Conservation (phyloP, 2,113 vertebrate species). For the Zosterops pallidus region DNA sequence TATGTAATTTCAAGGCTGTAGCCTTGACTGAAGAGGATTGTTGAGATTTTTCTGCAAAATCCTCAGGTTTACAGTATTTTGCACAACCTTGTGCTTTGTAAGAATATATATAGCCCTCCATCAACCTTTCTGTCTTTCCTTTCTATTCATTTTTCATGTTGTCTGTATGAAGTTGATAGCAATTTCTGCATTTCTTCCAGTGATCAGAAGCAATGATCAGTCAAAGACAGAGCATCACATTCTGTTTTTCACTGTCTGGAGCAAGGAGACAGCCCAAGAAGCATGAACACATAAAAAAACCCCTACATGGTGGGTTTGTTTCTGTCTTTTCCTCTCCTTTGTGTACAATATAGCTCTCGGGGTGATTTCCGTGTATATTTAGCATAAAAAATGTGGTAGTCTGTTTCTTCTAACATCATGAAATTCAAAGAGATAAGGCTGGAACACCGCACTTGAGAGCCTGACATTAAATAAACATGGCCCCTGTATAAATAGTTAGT, state of each 20-base stretch:
- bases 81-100: neutral
- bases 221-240: neutral
- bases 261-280: neutral
- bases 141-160: neutral
- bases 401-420: neutral
- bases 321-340: neutral
- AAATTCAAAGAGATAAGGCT: neutral
- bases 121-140: neutral
- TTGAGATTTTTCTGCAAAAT: neutral
- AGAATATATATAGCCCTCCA: neutral
- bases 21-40: neutral
- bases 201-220: neutral
- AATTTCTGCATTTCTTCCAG: neutral
- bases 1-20: neutral
- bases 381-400: neutral
- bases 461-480: slow-evolving; percentile 59
- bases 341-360: fast-evolving
- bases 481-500: slow-evolving; percentile 3
- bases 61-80: neutral
- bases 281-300: neutral
- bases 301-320: fast-evolving
- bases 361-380: neutral
- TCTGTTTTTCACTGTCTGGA: neutral
- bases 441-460: slow-evolving; percentile 3
- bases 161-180: neutral